Evolutionary conservation across 2,888 invertebrate genomes (phyloP).

Genomic region (Drosophila ezoana): DNA sequence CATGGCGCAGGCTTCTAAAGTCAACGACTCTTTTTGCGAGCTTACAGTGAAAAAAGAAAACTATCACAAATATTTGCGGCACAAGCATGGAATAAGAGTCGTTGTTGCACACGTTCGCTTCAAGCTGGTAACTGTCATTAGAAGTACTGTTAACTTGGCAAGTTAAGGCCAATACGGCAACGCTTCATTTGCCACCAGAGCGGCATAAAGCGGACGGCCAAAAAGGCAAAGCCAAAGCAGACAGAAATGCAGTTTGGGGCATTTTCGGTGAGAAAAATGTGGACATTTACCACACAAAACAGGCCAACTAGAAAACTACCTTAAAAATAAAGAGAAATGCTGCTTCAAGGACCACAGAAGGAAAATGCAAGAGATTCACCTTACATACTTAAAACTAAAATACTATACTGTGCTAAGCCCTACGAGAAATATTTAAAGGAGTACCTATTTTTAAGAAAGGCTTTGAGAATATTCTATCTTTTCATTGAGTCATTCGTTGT

Average conservation of each 20-base stretch:
- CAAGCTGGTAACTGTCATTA: constrained; percentile 51
- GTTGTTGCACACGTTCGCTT: constrained; percentile 23
- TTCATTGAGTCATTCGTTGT: too few species aligned
- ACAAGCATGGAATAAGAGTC: constrained; percentile 9
- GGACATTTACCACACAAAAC: constrained; percentile 13
- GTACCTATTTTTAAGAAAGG: neutral
- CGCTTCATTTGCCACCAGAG: constrained; percentile 55
- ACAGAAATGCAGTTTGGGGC: constrained; percentile 57
- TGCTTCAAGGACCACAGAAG: constrained; percentile 13
- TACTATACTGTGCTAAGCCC: constrained; percentile 12
- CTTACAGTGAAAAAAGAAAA: neutral
- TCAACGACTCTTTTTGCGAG: constrained; percentile 27
- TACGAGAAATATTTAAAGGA: neutral
- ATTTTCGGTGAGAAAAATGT: constrained; percentile 30
- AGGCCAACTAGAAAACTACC: constrained; percentile 25
- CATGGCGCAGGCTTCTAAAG: constrained; percentile 29
- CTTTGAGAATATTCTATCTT: too few species aligned
- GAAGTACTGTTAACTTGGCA: constrained; percentile 50
- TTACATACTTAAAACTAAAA: constrained; percentile 9
- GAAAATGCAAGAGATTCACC: constrained; percentile 13
- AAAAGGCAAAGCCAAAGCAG: constrained; percentile 26
- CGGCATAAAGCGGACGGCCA: constrained; percentile 36
- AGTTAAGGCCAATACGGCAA: constrained; percentile 49
- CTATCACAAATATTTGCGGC: constrained; percentile 38
- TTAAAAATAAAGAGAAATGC: constrained; percentile 39